Evolutionary conservation across 2,888 invertebrate species (phyloP).

Genomic region (Harpalus rufipes): DNA sequence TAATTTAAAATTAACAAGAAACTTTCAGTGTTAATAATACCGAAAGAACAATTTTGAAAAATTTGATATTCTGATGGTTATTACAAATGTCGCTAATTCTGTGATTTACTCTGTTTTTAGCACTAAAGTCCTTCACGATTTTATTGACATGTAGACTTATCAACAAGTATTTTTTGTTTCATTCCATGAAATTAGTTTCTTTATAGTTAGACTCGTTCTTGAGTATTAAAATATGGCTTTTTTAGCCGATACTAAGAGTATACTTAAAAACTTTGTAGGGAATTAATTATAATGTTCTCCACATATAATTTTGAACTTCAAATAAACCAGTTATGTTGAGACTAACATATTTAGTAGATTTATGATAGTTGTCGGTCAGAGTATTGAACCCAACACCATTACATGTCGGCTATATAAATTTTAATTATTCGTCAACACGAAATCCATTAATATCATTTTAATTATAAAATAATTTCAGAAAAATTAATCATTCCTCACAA

Average conservation of each 20-base stretch:
- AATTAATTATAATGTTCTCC: background rate
- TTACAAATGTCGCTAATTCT: too few species aligned
- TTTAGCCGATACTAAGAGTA: background rate
- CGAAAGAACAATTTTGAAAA: too few species aligned
- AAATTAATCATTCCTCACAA: slow-evolving; percentile 30
- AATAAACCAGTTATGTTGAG: background rate
- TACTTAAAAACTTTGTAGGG: background rate
- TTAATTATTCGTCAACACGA: slow-evolving; percentile 8
- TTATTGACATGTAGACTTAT: too few species aligned
- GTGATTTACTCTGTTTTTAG: too few species aligned
- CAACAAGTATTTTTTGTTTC: too few species aligned
- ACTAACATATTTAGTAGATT: background rate
- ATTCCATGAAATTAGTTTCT: too few species aligned
- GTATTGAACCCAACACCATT: background rate
- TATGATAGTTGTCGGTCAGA: background rate
- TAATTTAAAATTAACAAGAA: too few species aligned
- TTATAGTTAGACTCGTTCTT: too few species aligned
- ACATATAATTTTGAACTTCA: background rate
- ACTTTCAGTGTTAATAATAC: too few species aligned
- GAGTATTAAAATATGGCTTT: too few species aligned
- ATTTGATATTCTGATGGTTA: too few species aligned
- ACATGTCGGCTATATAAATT: background rate
- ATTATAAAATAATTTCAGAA: slow-evolving; percentile 31
- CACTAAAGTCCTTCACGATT: too few species aligned
- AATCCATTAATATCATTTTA: slow-evolving; percentile 29